A percentile compares a stretch with the other conserved stretches of the same genome.
Evolutionary conservation across 2,797 vertebrate genomes (phyloP).

Genomic region (Streptopelia turtur): DNA sequence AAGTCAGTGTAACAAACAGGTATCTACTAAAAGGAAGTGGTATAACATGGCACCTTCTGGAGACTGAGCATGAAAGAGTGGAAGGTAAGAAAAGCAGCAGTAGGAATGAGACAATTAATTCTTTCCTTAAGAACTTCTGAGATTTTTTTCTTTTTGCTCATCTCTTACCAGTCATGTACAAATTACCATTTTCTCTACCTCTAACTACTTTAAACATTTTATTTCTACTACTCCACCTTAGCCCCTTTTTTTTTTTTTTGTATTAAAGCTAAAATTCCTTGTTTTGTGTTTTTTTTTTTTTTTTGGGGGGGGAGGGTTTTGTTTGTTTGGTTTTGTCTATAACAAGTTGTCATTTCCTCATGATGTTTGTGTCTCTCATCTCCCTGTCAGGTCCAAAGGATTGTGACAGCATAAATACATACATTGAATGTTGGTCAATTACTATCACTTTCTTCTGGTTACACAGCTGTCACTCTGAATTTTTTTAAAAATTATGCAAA

Average conservation of each 20-base stretch:
- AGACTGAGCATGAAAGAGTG: background rate
- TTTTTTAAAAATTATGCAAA: background rate
- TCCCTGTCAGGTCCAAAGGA: background rate
- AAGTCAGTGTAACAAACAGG: background rate
- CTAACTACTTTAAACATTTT: background rate
- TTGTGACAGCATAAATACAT: background rate
- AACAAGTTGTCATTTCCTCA: background rate
- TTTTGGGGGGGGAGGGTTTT: too few relatives aligned
- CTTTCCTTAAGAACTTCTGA: background rate
- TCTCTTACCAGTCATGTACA: background rate
- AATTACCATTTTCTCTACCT: background rate
- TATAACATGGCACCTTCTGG: background rate
- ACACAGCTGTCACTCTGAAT: background rate
- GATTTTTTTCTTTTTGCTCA: background rate
- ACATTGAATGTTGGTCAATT: background rate
- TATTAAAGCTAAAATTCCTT: background rate
- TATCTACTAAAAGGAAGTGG: background rate
- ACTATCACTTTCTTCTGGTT: background rate
- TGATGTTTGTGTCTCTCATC: background rate
- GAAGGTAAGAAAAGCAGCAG: background rate
- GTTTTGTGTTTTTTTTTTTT: rapidly evolving
- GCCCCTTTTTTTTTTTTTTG: rapidly evolving
- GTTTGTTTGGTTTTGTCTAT: background rate
- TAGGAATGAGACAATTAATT: background rate
- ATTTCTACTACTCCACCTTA: background rate